Percentiles rank a stretch among this genome's conserved stretches.
Conservation (phyloP, 2,888 invertebrate species). For the Amblyteles armatorius region DNA sequence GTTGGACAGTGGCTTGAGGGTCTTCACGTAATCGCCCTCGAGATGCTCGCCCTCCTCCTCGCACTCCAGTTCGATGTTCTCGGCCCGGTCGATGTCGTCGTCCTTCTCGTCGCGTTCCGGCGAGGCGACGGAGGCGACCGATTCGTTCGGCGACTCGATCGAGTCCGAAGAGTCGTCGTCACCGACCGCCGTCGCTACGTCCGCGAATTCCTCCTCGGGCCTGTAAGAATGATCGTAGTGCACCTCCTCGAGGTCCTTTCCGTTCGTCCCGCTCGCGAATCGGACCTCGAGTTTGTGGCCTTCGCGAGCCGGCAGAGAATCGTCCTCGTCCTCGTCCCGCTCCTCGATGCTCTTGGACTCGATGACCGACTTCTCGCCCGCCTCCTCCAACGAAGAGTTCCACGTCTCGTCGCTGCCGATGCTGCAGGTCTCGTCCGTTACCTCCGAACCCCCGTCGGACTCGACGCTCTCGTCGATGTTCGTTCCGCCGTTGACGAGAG, state of each 20-base stretch:
- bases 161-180: conserved; percentile 69
- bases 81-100: conserved; percentile 66
- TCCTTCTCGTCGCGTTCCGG: conserved; percentile 36
- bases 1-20: conserved; percentile 76
- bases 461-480: conserved; percentile 66
- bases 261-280: conserved; percentile 73
- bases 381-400: conserved; percentile 65
- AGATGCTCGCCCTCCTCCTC: conserved; percentile 72
- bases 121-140: conserved; percentile 11
- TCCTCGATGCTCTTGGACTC: conserved; percentile 72
- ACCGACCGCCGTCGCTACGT: conserved; percentile 52
- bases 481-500: conserved; percentile 75
- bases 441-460: conserved; percentile 71
- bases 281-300: conserved; percentile 74
- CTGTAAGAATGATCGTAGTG: conserved; percentile 65
- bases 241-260: conserved; percentile 72
- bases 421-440: conserved; percentile 75
- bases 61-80: conserved; percentile 66
- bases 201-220: conserved; percentile 59
- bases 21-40: conserved; percentile 77
- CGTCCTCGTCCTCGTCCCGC: conserved; percentile 32
- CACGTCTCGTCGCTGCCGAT: conserved; percentile 74
- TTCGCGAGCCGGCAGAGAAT: conserved; percentile 48
- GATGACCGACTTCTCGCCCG: conserved; percentile 75
- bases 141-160: conserved; percentile 66